phyloP scores from a whole-genome alignment of 1,140 invertebrate species.

The Penaeus indicus region DNA sequence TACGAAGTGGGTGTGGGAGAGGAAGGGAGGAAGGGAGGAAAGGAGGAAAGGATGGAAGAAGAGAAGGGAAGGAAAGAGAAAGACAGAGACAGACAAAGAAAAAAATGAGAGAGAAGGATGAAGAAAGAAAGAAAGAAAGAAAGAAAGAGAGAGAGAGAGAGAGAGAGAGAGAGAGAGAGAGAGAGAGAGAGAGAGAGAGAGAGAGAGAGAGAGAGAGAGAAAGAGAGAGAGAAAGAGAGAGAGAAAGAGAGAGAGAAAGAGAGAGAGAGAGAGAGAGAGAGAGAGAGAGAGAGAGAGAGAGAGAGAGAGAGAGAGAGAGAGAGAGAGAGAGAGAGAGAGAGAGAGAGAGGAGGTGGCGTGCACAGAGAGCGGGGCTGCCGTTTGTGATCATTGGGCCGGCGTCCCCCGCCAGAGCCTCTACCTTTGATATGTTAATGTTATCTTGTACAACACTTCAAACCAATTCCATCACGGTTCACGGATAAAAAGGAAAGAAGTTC shows the following conservation, averaged over 20 bases:
- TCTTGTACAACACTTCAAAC: conserved; percentile 31
- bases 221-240: not conserved
- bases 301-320: conserved; percentile 4
- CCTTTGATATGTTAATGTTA: conserved; percentile 32
- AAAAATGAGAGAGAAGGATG: too few species aligned
- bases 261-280: not conserved
- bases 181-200: not conserved
- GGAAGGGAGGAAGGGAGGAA: not conserved
- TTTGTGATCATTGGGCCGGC: too few species aligned
- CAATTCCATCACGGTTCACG: conserved; percentile 16
- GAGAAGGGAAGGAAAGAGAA: not conserved
- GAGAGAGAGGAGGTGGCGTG: not conserved
- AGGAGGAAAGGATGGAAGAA: not conserved
- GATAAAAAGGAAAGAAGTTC: conserved; percentile 29
- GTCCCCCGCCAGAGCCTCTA: not conserved
- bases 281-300: not conserved
- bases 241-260: not conserved
- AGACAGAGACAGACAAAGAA: not conserved
- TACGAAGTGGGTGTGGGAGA: not conserved
- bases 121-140: not conserved
- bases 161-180: not conserved
- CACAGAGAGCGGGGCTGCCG: too few species aligned
- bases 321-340: not conserved
- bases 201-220: not conserved
- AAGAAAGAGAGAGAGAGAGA: not conserved